Evolutionary conservation across 2,888 invertebrate genomes (phyloP), one percentile per base, ranked within the genome.

Genomic region (Terebella lapidaria): DNA sequence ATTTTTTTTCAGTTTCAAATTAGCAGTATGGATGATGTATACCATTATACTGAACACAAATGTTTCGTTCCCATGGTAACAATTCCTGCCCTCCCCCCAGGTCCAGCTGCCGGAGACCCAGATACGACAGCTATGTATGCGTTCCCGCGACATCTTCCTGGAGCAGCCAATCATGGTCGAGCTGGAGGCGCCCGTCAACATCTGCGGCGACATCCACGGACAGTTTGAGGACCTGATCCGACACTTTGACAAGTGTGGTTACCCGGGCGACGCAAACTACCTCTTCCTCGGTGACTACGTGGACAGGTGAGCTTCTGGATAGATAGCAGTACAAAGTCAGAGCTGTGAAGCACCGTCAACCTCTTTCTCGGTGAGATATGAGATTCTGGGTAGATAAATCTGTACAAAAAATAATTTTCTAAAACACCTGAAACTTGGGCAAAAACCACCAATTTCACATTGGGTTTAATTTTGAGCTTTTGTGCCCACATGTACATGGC

Each of bases 261-360:
- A 80, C 68, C 84, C 85, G 3, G 84, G 84, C 1, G 73, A 80
- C 35, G 75, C 81, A 35, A 84, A 84, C 72, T 84, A 84, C 70
- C 76, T 84, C 24, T 84, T 84, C 71, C 75, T 84, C 1, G 84
- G 84, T 1, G 84, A 84, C 70, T 84, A 84, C 69, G 84, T 84
- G 1, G 84, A 84, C 73, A 81, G 84, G 82, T 77, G 60, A 46
- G 66, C 25, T 18, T 22, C 10, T 49, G 20, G 18, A 35, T 10
- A 35, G 35, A 35, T 15, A 18, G 35, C 35, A 35, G 35, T 35
- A 35, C 35, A 35, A n/a, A n/a, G n/a, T n/a, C n/a, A n/a, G n/a
- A n/a, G n/a, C n/a, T n/a, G n/a, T n/a, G n/a, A n/a, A n/a, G n/a
- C n/a, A n/a, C n/a, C n/a, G n/a, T n/a, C n/a, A n/a, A n/a, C n/a